Base-by-base conservation (phyloP, 23 tunicate species). In the Corella eumyota region DNA sequence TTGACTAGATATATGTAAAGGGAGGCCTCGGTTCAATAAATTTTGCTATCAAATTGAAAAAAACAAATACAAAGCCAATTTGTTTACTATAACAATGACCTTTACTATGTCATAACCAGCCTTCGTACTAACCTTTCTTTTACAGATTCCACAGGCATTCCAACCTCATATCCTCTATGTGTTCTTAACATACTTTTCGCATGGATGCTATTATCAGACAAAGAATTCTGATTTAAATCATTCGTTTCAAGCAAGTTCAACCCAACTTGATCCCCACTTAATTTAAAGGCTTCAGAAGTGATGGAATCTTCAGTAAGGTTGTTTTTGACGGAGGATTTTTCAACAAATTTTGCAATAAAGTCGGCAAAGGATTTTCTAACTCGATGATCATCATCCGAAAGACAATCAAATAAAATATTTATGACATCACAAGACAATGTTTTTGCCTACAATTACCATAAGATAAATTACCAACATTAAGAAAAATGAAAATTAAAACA, bases 111-210 rank as follows among this genome's bases (percentile, higher is more conserved):
- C n/a, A n/a, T n/a, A n/a, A n/a, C n/a, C n/a, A n/a, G n/a, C n/a
- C n/a, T n/a, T n/a, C n/a, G n/a, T 58, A 6, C 67, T 51, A 19
- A 77, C 74, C 74, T 59, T 11, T 78, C 65, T 4, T 30, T 46
- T 19, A 53, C 27, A 6, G 29, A 32, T 31, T 52, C 67, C 71
- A 50, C 58, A 13, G 61, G 6, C n/a, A 20, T 19, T 31, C 2
- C 58, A 2, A 7, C 27, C 9, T 76, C 74, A 51, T 50, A 78
- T 22, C 96, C 96, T 0, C 87, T 67, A 50, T 78, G 67, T 13
- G 66, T 67, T 54, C 72, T 87, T 45, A 87, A 48, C 75, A 87
- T 35, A 56, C 59, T 87, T 33, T 72, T 72, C 29, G 34, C 81
- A 0, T 80, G 11, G 15, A 46, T 59, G 29, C 23, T 22, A 54